Evolutionary conservation across 2,888 invertebrate species (phyloP).

Genomic region (Octodonta nipae): DNA sequence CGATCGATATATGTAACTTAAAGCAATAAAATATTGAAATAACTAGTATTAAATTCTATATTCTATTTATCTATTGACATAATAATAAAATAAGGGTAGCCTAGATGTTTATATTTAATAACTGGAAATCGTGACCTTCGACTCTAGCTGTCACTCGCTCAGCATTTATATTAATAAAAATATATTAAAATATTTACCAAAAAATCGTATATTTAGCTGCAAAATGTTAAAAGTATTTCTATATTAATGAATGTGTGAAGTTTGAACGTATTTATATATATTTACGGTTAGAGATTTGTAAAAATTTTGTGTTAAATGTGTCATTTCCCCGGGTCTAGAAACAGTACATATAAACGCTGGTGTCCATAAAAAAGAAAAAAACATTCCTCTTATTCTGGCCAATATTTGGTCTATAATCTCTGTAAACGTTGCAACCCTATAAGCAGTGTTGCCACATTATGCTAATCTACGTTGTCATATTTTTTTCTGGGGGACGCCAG

Average conservation of each 20-base stretch:
- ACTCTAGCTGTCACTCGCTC: slow-evolving; percentile 38
- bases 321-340: no score
- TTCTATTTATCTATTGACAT: slow-evolving; percentile 33
- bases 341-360: no score
- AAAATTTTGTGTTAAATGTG: slow-evolving; percentile 28
- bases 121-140: slow-evolving; percentile 33
- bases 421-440: no score
- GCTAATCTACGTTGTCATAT: no score
- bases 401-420: no score
- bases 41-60: slow-evolving; percentile 29
- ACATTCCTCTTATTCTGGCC: no score
- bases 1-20: slow-evolving; percentile 38
- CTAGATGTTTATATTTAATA: no score
- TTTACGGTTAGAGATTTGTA: slow-evolving; percentile 29
- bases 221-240: slow-evolving; percentile 35
- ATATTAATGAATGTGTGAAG: slow-evolving; percentile 31
- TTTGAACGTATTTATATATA: slow-evolving; percentile 29
- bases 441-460: no score
- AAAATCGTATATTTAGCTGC: slow-evolving; percentile 30
- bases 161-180: slow-evolving; percentile 32
- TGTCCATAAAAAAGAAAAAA: no score
- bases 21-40: slow-evolving; percentile 38
- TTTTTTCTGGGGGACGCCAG: no score
- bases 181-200: slow-evolving; percentile 22
- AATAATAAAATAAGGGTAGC: slow-evolving; percentile 26